A percentile compares a stretch with the other conserved stretches of the same genome.
phyloP scores from a whole-genome alignment of 1,140 invertebrate genomes.

The Physella acuta region DNA sequence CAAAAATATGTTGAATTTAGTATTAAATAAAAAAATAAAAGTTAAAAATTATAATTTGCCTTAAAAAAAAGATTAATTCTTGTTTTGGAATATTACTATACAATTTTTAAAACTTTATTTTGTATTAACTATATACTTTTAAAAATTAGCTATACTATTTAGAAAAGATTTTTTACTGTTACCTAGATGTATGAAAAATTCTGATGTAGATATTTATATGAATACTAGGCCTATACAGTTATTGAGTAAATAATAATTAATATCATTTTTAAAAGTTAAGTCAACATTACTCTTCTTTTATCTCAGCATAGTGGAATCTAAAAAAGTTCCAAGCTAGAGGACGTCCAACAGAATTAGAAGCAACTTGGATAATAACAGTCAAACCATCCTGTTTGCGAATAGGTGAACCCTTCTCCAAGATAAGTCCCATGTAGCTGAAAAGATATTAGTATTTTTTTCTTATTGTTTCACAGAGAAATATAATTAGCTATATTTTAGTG shows the following conservation, averaged over 20 bases:
- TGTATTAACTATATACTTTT: neutral
- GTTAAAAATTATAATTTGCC: neutral
- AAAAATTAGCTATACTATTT: neutral
- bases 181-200: neutral
- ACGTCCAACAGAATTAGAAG: neutral
- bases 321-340: neutral
- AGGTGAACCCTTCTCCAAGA: neutral
- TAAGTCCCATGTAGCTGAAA: neutral
- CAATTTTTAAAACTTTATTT: too few species aligned
- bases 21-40: neutral
- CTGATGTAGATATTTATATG: neutral
- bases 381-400: neutral
- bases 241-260: neutral
- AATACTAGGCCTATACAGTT: neutral
- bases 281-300: neutral
- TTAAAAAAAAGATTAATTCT: too few species aligned
- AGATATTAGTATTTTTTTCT: too few species aligned
- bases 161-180: neutral
- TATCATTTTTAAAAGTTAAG: neutral
- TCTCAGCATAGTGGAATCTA: neutral
- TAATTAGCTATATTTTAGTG: too few species aligned
- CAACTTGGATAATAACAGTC: neutral
- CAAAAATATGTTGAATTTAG: neutral
- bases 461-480: too few species aligned
- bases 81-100: too few species aligned